Evolutionary conservation across 2,797 vertebrate species (phyloP), one percentile per base, ranked within the genome.

Genomic region (Takifugu rubripes): DNA sequence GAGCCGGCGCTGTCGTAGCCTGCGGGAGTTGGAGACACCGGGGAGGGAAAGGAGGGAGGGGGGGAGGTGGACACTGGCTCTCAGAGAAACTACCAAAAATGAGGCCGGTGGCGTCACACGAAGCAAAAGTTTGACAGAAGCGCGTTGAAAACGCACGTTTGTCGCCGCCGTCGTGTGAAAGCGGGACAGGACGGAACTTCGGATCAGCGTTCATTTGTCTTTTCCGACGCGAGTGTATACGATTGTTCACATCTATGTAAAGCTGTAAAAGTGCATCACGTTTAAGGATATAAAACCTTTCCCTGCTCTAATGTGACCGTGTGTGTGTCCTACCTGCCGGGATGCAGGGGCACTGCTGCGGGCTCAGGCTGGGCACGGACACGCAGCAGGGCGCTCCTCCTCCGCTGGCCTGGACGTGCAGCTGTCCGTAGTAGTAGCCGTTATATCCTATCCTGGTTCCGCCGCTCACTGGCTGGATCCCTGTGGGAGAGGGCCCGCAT

Each of bases 361-460:
- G 83, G 25, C 93, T 89, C 72, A 97, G 86, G 11, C 93, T 90
- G 15, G 92, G 88, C 68, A 96, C 85, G 0, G 95, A 89, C 49
- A 94, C 92, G 77, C 96, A 98, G 86, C 95, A 98, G 15, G 94
- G 87, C 48, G 94, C 94, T 17, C 91, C 94, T 64, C 91, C 94
- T 65, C 92, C 89, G 11, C 93, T 87, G 36, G 93, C 92, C 79
- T 94, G 96, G 67, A 97, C 92, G 74, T 97, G 96, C 68, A 97
- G 90, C 82, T 97, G 96, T 79, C 96, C 94, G 84, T 97, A 98
- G 87, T 96, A 98, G 81, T 96, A 98, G 90, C 93, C 92, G 88
- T 90, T 94, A 90, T 96, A 98, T 88, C 94, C 93, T 14, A 97
- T 85, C 56, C 94, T 85, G 33, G 94, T 92, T 56, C 94, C 90